phyloP scores from a whole-genome alignment of 2,113 vertebrate species.

The Onychorhynchus coronatus region DNA sequence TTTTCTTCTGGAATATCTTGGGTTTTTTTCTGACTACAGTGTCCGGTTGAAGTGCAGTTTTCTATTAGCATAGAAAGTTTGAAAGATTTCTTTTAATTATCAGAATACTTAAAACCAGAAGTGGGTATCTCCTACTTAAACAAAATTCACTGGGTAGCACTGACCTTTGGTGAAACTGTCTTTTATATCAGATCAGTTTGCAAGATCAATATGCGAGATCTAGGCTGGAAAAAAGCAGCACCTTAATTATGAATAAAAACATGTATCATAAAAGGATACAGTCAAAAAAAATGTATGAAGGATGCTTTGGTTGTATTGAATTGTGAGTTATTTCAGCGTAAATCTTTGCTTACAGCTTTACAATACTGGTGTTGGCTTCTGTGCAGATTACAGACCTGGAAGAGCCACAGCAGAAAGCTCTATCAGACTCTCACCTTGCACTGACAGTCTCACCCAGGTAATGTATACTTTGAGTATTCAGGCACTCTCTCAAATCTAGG shows the following conservation, averaged over 20 bases:
- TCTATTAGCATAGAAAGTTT: not conserved
- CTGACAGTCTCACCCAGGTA: slow-evolving; percentile 81
- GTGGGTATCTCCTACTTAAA: not conserved
- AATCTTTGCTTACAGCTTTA: slow-evolving; percentile 79
- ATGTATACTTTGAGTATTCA: not conserved
- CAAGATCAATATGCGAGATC: not conserved
- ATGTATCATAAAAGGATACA: not conserved
- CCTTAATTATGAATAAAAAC: not conserved
- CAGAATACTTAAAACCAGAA: not conserved
- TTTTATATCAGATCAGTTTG: not conserved
- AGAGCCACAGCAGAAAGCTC: slow-evolving; percentile 44
- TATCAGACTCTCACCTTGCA: slow-evolving; percentile 78
- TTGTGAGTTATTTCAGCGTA: slow-evolving; percentile 29
- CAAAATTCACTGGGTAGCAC: not conserved
- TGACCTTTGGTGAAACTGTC: not conserved
- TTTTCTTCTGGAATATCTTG: not conserved
- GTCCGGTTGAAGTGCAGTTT: not conserved
- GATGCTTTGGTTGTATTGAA: not conserved
- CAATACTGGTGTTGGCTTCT: slow-evolving; percentile 81
- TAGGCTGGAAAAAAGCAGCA: not conserved
- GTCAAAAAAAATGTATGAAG: not conserved
- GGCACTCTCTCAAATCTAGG: not conserved
- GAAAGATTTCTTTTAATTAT: not conserved
- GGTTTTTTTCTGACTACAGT: not conserved
- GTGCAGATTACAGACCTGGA: slow-evolving; percentile 75